Base-by-base conservation (phyloP, 2,888 invertebrate genomes). In the Atrina japonica region DNA sequence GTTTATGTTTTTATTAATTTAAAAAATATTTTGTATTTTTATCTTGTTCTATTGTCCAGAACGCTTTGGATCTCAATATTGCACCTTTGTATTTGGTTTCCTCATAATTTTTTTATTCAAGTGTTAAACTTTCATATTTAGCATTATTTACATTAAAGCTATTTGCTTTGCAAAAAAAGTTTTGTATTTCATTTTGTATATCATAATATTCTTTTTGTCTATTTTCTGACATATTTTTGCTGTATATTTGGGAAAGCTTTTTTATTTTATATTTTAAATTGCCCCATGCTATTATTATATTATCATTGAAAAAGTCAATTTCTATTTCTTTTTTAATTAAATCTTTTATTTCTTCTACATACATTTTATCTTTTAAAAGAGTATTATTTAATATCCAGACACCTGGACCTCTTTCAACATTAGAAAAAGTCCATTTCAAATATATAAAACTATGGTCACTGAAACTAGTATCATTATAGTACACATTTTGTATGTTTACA, bases 291-390 rank as follows among this genome's bases (percentile, higher is more conserved):
- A 27, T 16, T 23, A 29, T 27, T 29, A 25, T 14, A 25, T 5
- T 18, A 5, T 29, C 11, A 52, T 3, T 29, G 55, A 27, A n/a
- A n/a, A n/a, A n/a, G n/a, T n/a, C 16, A 18, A n/a, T 18, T 47
- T 1, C 50, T 55, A 55, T 18, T 5, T 52, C 52, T 27, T 16
- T 27, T 52, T 52, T 29, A 16, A 52, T 52, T 9, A 52, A 6
- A 29, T 52, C 52, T 18, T 14, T 11, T 25, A 52, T 1, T 52
- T 21, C 29, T 52, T 7, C 9, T 27, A 16, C 6, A 45, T 53
- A 68, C n/a, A n/a, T 52, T 7, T 30, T 29, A 63, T 68, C 61
- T 23, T 30, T 18, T 30, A 68, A 47, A 58, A 21, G 35, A 47
- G 58, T n/a, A n/a, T n/a, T n/a, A n/a, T n/a, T n/a, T n/a, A n/a